Conservation (phyloP, 2,113 vertebrate genomes). For the Gorsachius goisagi region DNA sequence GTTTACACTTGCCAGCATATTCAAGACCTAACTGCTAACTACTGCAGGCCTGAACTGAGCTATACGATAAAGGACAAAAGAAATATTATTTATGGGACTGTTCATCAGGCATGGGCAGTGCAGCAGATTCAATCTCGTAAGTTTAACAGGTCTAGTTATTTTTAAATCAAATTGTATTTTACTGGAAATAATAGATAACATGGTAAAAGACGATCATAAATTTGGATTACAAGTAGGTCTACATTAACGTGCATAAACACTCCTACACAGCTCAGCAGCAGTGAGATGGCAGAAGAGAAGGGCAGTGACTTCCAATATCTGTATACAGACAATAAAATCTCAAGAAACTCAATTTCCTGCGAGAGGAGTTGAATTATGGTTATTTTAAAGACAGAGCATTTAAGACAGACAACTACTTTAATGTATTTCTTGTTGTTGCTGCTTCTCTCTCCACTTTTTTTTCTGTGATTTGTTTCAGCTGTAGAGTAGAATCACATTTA, state of each 20-base stretch:
- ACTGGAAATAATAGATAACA: slow-evolving; percentile 56
- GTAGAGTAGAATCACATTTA: slow-evolving; percentile 19
- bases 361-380: neutral
- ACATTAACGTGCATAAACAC: slow-evolving; percentile 51
- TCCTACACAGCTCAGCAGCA: slow-evolving; percentile 12
- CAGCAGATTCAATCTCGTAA: slow-evolving; percentile 55
- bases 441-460: slow-evolving; percentile 28
- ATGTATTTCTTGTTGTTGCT: neutral
- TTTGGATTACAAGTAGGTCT: slow-evolving; percentile 51
- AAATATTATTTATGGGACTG: slow-evolving; percentile 59
- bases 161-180: slow-evolving; percentile 68
- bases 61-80: slow-evolving; percentile 44
- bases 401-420: neutral
- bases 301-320: neutral
- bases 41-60: slow-evolving; percentile 20
- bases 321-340: neutral
- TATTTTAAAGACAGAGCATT: neutral
- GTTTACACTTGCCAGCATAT: slow-evolving; percentile 32
- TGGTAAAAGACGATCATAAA: slow-evolving; percentile 21
- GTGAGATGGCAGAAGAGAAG: neutral
- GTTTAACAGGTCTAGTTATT: slow-evolving; percentile 46
- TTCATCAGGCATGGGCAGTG: slow-evolving; percentile 47
- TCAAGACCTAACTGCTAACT: slow-evolving; percentile 52
- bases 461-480: slow-evolving; percentile 44
- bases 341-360: neutral